Evolutionary conservation across 2,888 invertebrate species (phyloP).

Genomic region (Podotricha telesiphe): DNA sequence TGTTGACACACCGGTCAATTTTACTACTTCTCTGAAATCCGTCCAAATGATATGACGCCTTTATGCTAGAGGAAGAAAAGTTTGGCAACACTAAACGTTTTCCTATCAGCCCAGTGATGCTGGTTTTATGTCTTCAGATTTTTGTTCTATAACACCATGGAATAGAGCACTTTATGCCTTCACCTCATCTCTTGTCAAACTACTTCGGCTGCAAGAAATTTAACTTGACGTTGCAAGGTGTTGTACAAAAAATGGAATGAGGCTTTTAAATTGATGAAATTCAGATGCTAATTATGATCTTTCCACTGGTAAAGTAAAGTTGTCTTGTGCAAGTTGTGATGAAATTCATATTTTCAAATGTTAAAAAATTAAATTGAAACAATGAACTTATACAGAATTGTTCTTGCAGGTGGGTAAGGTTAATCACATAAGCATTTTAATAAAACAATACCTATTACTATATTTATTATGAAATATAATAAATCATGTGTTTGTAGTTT

Average conservation of each 20-base stretch:
- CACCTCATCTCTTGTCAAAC: constrained; percentile 1
- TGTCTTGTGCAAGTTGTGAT: no score
- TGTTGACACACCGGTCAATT: no score
- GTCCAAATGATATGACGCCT: not conserved
- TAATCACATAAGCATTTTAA: no score
- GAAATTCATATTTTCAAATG: no score
- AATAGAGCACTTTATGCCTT: constrained; percentile 4
- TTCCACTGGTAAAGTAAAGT: no score
- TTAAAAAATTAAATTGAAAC: no score
- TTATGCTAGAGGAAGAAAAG: not conserved
- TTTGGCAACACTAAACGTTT: not conserved
- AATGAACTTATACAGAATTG: no score
- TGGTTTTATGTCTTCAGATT: not conserved
- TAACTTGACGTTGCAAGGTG: not conserved
- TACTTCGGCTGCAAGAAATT: not conserved
- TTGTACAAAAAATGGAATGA: not conserved
- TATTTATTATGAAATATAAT: no score
- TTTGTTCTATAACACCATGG: constrained; percentile 1
- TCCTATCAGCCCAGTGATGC: not conserved
- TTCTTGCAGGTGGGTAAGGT: no score
- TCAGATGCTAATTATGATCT: not conserved
- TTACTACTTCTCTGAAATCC: no score
- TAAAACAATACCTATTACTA: no score
- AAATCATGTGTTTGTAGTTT: no score
- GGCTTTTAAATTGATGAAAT: not conserved